A percentile compares a stretch with the other conserved stretches of the same genome.
phyloP scores from a whole-genome alignment of 2,888 invertebrate genomes.

The Amphimallon solstitiale region DNA sequence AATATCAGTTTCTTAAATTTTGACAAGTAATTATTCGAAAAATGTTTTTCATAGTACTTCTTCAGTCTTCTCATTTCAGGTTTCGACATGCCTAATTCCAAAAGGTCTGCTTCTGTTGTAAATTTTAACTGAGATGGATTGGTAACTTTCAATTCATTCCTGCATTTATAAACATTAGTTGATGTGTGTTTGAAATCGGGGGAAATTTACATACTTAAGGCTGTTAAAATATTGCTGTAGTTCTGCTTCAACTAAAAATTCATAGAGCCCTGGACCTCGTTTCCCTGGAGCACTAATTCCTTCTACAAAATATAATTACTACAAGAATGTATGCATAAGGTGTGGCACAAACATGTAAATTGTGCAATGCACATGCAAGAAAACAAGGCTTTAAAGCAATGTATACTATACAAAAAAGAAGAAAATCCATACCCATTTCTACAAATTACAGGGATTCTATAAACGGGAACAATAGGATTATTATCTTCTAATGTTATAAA shows the following conservation, averaged over 20 bases:
- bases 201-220: conserved; percentile 69
- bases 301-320: conserved; percentile 32
- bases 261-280: conserved; percentile 77
- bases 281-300: conserved; percentile 58
- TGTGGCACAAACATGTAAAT: conserved; percentile 6
- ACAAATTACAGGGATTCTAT: conserved; percentile 43
- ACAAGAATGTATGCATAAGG: neutral
- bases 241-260: conserved; percentile 94
- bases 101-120: conserved; percentile 91
- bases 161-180: conserved; percentile 53
- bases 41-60: conserved; percentile 93
- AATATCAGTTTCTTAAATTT: conserved; percentile 89
- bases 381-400: conserved; percentile 16
- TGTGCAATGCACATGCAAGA: conserved; percentile 14
- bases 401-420: conserved; percentile 34
- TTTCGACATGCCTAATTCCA: conserved; percentile 90
- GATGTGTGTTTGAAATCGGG: neutral
- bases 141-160: conserved; percentile 88
- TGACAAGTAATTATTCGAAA: conserved; percentile 90
- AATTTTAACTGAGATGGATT: conserved; percentile 92
- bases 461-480: conserved; percentile 40
- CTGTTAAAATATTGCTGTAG: conserved; percentile 90
- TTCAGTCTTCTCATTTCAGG: conserved; percentile 95
- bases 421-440: conserved; percentile 54
- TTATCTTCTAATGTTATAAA: conserved; percentile 45